Evolutionary conservation across 2,113 vertebrate species (phyloP).

Genomic region (Chaetodon trifascialis): DNA sequence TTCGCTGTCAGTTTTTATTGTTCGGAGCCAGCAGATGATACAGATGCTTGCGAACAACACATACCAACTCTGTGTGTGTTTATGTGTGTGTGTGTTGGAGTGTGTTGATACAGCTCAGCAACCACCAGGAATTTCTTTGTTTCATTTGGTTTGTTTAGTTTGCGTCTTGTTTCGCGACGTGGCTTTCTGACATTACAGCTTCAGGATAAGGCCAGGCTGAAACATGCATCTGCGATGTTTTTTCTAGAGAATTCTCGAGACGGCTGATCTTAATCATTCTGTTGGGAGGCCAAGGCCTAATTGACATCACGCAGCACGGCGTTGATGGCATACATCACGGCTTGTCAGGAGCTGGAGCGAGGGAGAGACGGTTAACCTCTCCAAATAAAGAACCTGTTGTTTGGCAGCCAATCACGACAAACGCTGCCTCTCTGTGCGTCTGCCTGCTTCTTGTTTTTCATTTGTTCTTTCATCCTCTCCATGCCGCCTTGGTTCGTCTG

Average conservation of each 20-base stretch:
- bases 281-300: slow-evolving; percentile 3
- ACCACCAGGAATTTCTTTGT: no score
- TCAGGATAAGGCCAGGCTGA: no score
- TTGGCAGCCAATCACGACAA: slow-evolving; percentile 49
- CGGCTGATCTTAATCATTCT: not conserved
- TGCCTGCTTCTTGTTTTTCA: slow-evolving; percentile 41
- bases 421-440: slow-evolving; percentile 54
- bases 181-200: no score
- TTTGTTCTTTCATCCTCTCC: slow-evolving; percentile 67
- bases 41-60: not conserved
- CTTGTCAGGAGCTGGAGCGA: slow-evolving; percentile 24
- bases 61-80: not conserved
- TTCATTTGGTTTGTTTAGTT: no score
- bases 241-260: not conserved
- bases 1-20: not conserved
- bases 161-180: no score
- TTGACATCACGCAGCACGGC: slow-evolving; percentile 46
- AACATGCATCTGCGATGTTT: not conserved
- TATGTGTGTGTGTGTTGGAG: no score
- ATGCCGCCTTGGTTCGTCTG: slow-evolving; percentile 46
- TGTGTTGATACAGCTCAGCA: no score
- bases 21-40: not conserved
- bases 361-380: slow-evolving; percentile 41
- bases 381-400: slow-evolving; percentile 77
- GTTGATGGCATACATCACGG: slow-evolving; percentile 42